phyloP scores from a whole-genome alignment of 2,797 vertebrate species.

The Holocentrus rufus region DNA sequence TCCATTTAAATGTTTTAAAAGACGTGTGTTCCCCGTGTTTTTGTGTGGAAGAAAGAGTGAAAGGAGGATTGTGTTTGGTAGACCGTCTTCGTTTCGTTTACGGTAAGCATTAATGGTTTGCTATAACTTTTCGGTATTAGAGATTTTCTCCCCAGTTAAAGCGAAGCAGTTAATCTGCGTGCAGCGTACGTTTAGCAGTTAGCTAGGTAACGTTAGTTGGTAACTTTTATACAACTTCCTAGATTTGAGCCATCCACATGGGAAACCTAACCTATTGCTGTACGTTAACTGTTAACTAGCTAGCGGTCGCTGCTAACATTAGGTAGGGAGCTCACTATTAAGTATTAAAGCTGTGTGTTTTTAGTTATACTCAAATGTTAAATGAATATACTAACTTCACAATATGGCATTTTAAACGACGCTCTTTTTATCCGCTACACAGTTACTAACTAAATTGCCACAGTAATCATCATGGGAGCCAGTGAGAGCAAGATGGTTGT shows the following conservation, averaged over 20 bases:
- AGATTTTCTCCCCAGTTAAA: not conserved
- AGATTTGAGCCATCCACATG: not conserved
- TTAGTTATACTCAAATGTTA: not conserved
- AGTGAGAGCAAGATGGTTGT: slow-evolving; percentile 78
- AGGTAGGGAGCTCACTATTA: not conserved
- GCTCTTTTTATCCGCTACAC: too few species aligned
- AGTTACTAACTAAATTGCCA: not conserved
- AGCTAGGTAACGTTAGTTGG: too few species aligned
- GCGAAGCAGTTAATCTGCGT: too few species aligned
- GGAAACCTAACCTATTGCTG: not conserved
- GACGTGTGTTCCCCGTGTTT: slow-evolving; percentile 1
- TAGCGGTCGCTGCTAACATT: slow-evolving; percentile 16
- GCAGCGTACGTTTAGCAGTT: too few species aligned
- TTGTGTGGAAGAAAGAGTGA: slow-evolving; percentile 6
- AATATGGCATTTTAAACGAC: too few species aligned
- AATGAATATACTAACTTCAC: too few species aligned
- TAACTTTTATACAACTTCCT: not conserved
- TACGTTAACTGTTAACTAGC: not conserved
- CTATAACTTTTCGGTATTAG: not conserved
- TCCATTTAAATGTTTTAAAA: slow-evolving; percentile 82
- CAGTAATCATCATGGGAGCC: slow-evolving; percentile 76
- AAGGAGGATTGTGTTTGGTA: not conserved
- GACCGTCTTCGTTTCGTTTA: not conserved
- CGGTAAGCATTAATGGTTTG: slow-evolving; percentile 54
- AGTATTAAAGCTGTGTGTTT: not conserved